Conservation (phyloP, 2,888 invertebrate species). For the Andrena bicolor region DNA sequence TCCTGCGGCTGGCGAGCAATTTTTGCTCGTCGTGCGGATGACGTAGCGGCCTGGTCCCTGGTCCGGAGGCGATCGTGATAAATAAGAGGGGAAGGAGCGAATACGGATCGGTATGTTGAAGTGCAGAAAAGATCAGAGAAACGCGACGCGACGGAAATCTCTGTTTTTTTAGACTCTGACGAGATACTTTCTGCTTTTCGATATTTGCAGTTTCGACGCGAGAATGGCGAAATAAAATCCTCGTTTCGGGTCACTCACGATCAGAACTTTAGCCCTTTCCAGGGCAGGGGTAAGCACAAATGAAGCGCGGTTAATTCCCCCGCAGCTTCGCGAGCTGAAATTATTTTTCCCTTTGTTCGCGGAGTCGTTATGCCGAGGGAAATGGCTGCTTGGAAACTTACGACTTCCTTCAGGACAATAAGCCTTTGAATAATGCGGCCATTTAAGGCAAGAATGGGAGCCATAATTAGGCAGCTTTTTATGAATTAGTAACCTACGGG, state of each 20-base stretch:
- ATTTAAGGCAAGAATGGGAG: not conserved
- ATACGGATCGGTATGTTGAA: too few relatives aligned
- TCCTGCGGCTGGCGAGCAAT: not conserved
- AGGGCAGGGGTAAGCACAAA: not conserved
- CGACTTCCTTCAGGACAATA: not conserved
- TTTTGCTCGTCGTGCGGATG: not conserved
- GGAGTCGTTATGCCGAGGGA: not conserved
- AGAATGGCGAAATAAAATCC: not conserved
- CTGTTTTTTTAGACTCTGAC: too few relatives aligned
- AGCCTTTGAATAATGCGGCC: not conserved
- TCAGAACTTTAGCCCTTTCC: not conserved
- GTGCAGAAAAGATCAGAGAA: too few relatives aligned
- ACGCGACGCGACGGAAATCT: too few relatives aligned
- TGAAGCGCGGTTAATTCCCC: not conserved
- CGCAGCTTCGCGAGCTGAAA: not conserved
- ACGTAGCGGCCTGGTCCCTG: not conserved
- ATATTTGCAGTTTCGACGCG: not conserved
- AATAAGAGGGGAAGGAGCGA: too few relatives aligned
- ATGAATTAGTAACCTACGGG: not conserved
- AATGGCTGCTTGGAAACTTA: slow-evolving; percentile 9
- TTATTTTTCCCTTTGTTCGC: slow-evolving; percentile 10
- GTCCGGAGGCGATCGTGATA: too few relatives aligned
- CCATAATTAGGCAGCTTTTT: slow-evolving; percentile 4
- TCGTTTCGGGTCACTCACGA: not conserved
- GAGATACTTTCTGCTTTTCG: too few relatives aligned